phyloP scores from a whole-genome alignment of 2,113 vertebrate species.

The Edolisoma coerulescens region DNA sequence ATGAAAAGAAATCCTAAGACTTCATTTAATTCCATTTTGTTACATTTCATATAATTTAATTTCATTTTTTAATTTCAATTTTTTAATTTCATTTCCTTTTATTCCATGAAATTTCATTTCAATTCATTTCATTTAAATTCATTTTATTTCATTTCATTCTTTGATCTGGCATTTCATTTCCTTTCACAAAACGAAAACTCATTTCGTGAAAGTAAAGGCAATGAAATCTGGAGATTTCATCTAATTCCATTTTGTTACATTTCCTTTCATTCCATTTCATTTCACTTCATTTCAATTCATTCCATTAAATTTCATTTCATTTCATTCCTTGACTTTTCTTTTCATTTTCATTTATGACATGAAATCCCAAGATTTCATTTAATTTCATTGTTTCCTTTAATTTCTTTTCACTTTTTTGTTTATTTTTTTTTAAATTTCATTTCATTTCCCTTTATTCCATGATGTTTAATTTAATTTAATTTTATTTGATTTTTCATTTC shows the following conservation, averaged over 20 bases:
- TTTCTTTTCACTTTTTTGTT: not conserved
- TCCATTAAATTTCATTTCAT: not conserved
- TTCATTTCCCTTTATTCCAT: not conserved
- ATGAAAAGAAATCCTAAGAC: not conserved
- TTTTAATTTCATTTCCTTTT: not conserved
- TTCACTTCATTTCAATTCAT: not conserved
- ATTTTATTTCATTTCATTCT: not conserved
- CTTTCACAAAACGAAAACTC: fast-evolving
- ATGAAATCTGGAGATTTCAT: not conserved
- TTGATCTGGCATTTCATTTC: not conserved
- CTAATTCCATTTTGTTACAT: not conserved
- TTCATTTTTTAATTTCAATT: not conserved
- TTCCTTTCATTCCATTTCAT: not conserved
- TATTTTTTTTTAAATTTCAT: not conserved
- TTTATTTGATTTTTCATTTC: not conserved
- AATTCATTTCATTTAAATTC: not conserved
- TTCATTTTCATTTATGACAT: not conserved
- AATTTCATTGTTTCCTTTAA: not conserved
- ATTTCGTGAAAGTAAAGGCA: not conserved
- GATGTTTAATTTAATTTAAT: not conserved
- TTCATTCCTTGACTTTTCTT: not conserved
- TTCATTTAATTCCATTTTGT: not conserved
- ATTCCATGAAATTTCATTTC: not conserved
- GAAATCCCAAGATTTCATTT: not conserved
- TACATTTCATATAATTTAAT: not conserved